phyloP scores from a whole-genome alignment of 2,888 invertebrate species.

The Dorcus parallelipipedus region DNA sequence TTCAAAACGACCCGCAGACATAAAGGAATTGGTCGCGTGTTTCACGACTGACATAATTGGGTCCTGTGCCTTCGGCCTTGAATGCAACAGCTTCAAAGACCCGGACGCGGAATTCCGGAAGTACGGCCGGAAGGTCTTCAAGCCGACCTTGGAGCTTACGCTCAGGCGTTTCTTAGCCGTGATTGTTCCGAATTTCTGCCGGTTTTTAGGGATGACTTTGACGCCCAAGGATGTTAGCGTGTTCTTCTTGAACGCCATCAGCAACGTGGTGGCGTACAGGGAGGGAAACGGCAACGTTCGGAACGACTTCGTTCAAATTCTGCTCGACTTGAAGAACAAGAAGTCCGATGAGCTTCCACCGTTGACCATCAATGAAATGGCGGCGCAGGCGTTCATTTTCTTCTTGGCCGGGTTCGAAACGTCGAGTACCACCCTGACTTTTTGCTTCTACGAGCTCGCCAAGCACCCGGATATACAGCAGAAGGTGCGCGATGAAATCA shows the following conservation, averaged over 20 bases:
- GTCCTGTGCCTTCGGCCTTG: slow-evolving; percentile 11
- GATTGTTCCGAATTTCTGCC: not conserved
- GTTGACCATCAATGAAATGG: slow-evolving; percentile 29
- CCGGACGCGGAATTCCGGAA: slow-evolving; percentile 11
- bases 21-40: not conserved
- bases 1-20: not conserved
- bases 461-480: slow-evolving; percentile 45
- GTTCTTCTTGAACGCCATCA: not conserved
- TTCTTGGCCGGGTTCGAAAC: slow-evolving; percentile 51
- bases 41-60: slow-evolving; percentile 8
- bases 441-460: slow-evolving; percentile 45
- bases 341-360: slow-evolving; percentile 1
- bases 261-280: slow-evolving; percentile 1
- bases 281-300: not conserved
- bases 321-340: slow-evolving; percentile 3
- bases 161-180: not conserved
- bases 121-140: not conserved
- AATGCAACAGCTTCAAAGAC: slow-evolving; percentile 17
- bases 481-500: slow-evolving; percentile 46
- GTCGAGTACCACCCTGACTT: slow-evolving; percentile 46
- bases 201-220: not conserved
- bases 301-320: slow-evolving; percentile 11
- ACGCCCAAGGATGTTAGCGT: not conserved
- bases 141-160: not conserved
- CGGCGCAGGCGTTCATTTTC: slow-evolving; percentile 37